Conservation (phyloP, 2,888 invertebrate species). For the Cacoxenus indagator region DNA sequence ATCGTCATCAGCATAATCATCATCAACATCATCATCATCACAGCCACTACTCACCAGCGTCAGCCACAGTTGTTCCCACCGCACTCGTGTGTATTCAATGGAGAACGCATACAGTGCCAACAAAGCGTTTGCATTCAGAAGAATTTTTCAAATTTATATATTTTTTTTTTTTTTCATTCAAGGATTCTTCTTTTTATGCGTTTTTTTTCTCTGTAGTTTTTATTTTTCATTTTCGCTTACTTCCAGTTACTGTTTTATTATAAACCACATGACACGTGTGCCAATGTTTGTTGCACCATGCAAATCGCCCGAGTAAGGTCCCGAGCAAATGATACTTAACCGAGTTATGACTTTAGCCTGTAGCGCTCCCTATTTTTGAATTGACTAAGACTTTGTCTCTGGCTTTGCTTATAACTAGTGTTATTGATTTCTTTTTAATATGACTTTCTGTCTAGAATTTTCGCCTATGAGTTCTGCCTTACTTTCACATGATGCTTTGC, state of each 20-base stretch:
- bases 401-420: too few relatives aligned
- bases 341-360: too few relatives aligned
- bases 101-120: not conserved
- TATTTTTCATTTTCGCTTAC: not conserved
- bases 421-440: too few relatives aligned
- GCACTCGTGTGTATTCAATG: not conserved
- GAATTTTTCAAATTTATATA: not conserved
- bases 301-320: too few relatives aligned
- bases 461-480: too few relatives aligned
- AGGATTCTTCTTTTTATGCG: not conserved
- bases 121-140: not conserved
- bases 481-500: too few relatives aligned
- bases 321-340: too few relatives aligned
- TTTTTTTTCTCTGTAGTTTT: not conserved
- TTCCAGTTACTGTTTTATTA: not conserved
- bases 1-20: not conserved
- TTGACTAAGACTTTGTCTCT: too few relatives aligned
- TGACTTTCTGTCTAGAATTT: too few relatives aligned
- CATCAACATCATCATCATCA: not conserved
- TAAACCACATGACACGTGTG: conserved; percentile 2
- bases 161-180: not conserved
- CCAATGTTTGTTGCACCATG: not conserved
- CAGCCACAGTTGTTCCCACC: not conserved
- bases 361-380: too few relatives aligned
- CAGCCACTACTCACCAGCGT: not conserved